Conservation (phyloP, 2,888 invertebrate genomes). For the Mythimna impura region DNA sequence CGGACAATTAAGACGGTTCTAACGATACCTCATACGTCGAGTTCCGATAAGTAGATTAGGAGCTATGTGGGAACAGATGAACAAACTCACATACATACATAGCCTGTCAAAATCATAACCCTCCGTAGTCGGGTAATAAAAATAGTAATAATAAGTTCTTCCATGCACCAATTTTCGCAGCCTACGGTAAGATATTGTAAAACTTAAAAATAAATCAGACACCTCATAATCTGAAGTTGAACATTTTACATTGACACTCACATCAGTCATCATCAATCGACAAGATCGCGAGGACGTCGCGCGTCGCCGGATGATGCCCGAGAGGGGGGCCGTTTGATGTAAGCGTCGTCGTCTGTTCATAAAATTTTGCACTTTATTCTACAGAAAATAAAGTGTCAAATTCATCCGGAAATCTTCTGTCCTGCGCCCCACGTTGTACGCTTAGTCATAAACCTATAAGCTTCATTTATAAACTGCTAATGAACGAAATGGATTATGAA, state of each 20-base stretch:
- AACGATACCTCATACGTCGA: no score
- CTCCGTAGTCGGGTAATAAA: no score
- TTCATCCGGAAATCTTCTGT: neutral
- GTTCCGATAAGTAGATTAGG: no score
- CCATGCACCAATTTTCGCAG: neutral
- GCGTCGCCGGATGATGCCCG: neutral
- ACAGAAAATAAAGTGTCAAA: neutral
- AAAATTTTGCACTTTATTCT: neutral
- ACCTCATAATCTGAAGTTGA: neutral
- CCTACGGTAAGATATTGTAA: neutral
- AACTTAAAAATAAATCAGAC: neutral
- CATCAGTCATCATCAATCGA: neutral
- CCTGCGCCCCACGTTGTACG: neutral
- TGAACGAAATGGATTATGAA: no score
- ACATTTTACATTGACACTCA: neutral
- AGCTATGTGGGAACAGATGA: no score
- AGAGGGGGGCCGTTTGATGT: neutral
- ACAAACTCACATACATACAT: no score
- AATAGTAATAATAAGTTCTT: neutral
- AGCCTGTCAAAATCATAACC: no score
- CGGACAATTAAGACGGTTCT: no score
- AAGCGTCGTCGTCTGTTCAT: neutral
- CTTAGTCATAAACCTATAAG: neutral
- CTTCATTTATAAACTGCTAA: no score
- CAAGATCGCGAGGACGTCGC: neutral